phyloP scores from a whole-genome alignment of 2,113 vertebrate species.

The Psittacus erithacus region DNA sequence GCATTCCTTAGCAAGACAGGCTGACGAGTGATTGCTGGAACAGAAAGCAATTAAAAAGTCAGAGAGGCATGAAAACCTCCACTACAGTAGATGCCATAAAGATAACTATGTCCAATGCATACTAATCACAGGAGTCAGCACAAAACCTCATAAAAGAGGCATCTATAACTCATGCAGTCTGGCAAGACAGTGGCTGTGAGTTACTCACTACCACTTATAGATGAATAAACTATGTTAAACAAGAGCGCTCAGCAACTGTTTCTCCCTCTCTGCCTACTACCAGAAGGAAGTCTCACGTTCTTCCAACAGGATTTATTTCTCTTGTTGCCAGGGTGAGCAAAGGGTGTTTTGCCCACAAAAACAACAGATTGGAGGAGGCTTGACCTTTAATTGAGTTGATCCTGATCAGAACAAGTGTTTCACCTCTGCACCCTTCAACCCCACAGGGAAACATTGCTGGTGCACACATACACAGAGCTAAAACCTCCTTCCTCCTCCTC shows the following conservation, averaged over 20 bases:
- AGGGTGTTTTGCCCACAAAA: not conserved
- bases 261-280: not conserved
- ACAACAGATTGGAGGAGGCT: not conserved
- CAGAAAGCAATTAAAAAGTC: conserved; percentile 50
- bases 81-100: conserved; percentile 27
- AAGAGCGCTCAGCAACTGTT: not conserved
- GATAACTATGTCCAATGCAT: conserved; percentile 22
- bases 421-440: not conserved
- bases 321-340: not conserved
- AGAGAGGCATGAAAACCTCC: conserved; percentile 23
- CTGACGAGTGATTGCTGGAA: conserved; percentile 42
- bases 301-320: not conserved
- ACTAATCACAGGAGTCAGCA: conserved; percentile 48
- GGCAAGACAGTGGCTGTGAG: conserved; percentile 21
- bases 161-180: conserved; percentile 65
- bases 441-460: not conserved
- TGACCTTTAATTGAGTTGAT: not conserved
- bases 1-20: not conserved
- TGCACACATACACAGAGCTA: not conserved
- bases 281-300: not conserved
- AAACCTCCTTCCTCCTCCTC: not conserved
- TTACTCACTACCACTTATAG: conserved; percentile 8
- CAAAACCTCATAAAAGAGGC: conserved; percentile 46
- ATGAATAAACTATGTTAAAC: conserved; percentile 19
- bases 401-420: not conserved